Base-by-base conservation (phyloP, 2,113 vertebrate species). In the Thalassarche chlororhynchos region DNA sequence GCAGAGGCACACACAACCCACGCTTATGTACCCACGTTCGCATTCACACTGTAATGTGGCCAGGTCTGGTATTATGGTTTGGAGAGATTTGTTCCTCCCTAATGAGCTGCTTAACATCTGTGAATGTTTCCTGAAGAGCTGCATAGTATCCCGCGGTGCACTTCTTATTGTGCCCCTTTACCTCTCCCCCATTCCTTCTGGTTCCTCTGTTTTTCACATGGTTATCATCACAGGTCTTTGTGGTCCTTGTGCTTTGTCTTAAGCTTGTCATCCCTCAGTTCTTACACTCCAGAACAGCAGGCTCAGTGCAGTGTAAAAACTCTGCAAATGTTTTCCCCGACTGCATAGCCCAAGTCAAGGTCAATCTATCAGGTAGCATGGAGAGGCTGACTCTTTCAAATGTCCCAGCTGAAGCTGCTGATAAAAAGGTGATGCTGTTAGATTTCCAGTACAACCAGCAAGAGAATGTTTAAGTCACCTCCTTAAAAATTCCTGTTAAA, bases 71-170 rank as follows among this genome's bases (percentile, higher is more conserved):
- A 32, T 94, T 77, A 66, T 2, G 40, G 21, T 77, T 91, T 61
- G 71, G 62, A 91, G 57, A 91, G 66, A 85, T 65, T 87, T 91
- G 46, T 90, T 87, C 64, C 57, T 92, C 51, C 38, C 29, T 93
- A 70, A 84, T 51, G 60, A 88, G 51, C 60, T 77, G 62, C 71
- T 84, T 91, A 88, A 92, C 40, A 77, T 88, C 66, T 93, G 64
- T 49, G 70, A 76, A 58, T 90, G 47, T 93, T 91, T 94, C 84
- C 70, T 69, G 66, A 93, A 89, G 65, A 94, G 72, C 51, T 79
- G 51, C 34, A 13, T 42, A 65, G 54, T 72, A 71, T 44, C 32
- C 70, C 0, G 0, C 0, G 0, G 26, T 65, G 74, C 57, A 40
- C 46, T 93, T 93, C 47, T 86, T 83, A 47, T 3, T 85, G 52